These are phyloP conservation scores for Hybognathus amarus DNA, from an alignment of 2,797 vertebrate species.

Conservation along the genomic window DNA sequence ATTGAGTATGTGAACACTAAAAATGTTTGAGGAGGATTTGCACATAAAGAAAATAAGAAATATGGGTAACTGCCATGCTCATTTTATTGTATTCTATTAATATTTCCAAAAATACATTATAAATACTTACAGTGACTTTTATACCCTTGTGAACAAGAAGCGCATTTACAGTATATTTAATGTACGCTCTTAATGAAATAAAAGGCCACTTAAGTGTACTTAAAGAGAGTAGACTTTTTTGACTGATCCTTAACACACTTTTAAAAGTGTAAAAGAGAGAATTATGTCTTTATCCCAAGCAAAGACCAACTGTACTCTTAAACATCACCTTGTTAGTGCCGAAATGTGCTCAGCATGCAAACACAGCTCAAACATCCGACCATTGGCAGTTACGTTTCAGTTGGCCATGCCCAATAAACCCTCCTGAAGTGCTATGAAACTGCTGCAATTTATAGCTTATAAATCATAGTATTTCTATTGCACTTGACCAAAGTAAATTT, in stretches of 20 bases:
- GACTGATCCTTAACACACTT: background rate
- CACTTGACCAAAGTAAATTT: constrained; percentile 41
- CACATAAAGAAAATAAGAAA: background rate
- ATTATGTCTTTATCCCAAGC: background rate
- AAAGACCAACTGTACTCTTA: background rate
- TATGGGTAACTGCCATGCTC: background rate
- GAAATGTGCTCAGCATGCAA: constrained; percentile 12
- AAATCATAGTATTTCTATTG: constrained; percentile 48
- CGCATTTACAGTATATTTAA: background rate
- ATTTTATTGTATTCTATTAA: background rate
- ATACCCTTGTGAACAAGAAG: background rate
- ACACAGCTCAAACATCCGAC: constrained; percentile 3
- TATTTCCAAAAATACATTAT: background rate
- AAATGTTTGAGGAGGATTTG: background rate
- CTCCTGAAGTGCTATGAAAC: constrained; percentile 23
- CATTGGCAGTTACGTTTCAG: constrained; percentile 20
- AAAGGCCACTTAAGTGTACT: no score
- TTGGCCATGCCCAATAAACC: constrained; percentile 38
- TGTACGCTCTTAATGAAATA: background rate
- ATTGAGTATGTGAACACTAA: background rate
- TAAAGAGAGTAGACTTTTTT: background rate
- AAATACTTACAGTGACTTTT: background rate
- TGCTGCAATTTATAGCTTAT: constrained; percentile 47
- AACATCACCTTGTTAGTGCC: background rate
- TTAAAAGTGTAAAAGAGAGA: background rate